These are phyloP conservation scores for Trichonephila clavata DNA, from an alignment of 1,140 invertebrate genomes.

Conservation along the genomic window DNA sequence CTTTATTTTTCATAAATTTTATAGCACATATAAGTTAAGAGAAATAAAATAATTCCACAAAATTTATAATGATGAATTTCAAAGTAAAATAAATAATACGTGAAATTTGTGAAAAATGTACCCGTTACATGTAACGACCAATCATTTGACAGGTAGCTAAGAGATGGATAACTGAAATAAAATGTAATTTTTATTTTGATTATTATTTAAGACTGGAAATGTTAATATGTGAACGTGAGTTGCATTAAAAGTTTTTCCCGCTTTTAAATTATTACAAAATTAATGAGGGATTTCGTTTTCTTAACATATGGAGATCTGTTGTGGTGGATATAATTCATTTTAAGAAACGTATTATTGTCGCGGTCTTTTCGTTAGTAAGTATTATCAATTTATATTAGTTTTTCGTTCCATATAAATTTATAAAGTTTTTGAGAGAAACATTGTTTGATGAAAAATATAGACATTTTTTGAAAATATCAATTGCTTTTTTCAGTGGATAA, in stretches of 20 bases:
- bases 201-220: conserved; percentile 36
- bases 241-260: not conserved
- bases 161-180: not conserved
- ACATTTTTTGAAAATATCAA: too few species aligned
- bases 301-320: not conserved
- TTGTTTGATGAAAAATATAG: too few species aligned
- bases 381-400: not conserved
- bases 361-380: conserved; percentile 8
- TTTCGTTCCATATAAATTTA: not conserved
- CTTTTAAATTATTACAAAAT: not conserved
- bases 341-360: not conserved
- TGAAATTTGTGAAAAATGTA: not conserved
- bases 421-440: too few species aligned
- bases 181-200: conserved; percentile 13
- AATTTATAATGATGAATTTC: not conserved
- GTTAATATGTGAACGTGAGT: conserved; percentile 34
- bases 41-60: not conserved
- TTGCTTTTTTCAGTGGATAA: too few species aligned
- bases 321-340: not conserved
- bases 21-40: too few species aligned
- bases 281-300: not conserved
- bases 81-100: not conserved
- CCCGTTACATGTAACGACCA: not conserved
- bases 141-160: not conserved
- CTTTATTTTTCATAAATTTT: too few species aligned